phyloP scores from a whole-genome alignment of 2,113 vertebrate species.

The Indri indri region DNA sequence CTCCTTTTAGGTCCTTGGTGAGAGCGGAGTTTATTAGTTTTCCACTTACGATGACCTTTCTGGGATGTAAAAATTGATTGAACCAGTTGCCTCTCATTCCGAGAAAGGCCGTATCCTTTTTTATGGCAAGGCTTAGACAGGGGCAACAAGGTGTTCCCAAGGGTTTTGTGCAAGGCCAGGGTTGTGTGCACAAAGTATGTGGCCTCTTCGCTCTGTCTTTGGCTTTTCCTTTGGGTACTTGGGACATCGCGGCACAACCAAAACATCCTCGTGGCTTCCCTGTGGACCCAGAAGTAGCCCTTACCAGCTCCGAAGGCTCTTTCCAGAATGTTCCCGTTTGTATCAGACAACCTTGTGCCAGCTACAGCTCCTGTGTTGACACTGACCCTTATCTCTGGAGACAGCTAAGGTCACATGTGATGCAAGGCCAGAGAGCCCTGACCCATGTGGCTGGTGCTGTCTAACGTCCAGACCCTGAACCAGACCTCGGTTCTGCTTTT shows the following conservation, averaged over 20 bases:
- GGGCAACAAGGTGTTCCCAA: neutral
- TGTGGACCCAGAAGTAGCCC: neutral
- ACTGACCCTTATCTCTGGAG: neutral
- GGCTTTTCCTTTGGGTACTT: neutral
- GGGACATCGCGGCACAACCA: neutral
- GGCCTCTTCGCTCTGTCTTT: neutral
- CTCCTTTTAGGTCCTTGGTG: neutral
- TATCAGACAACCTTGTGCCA: neutral
- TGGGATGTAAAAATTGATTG: neutral
- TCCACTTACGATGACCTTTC: neutral
- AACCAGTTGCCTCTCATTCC: neutral
- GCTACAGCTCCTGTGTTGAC: neutral
- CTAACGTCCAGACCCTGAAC: neutral
- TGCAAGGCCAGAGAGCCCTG: neutral
- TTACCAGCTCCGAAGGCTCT: neutral
- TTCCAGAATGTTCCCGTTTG: neutral
- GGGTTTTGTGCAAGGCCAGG: neutral
- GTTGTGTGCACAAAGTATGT: neutral
- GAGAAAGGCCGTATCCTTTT: neutral
- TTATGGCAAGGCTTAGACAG: neutral
- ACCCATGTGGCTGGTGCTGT: fast-evolving
- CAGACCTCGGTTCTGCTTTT: neutral
- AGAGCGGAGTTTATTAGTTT: neutral
- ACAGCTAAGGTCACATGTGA: neutral
- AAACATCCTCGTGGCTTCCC: neutral